A percentile compares a stretch with the other conserved stretches of the same genome.
These are phyloP conservation scores for Lepetodrilus schrolli DNA, from an alignment of 2,888 invertebrate genomes.

Conservation along the genomic window DNA sequence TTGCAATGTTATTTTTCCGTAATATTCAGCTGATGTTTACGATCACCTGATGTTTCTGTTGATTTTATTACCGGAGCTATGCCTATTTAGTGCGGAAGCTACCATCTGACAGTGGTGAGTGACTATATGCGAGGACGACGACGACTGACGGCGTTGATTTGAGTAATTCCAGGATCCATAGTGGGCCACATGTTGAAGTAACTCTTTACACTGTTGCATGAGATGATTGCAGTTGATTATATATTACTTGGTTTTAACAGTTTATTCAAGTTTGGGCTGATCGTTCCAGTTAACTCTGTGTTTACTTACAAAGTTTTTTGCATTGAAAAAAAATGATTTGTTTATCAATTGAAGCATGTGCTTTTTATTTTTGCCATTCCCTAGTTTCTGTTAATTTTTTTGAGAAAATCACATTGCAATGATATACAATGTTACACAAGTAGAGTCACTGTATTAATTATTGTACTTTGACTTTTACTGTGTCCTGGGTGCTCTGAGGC, in stretches of 20 bases:
- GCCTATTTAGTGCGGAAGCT: not conserved
- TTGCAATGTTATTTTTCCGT: conserved; percentile 63
- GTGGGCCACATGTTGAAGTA: conserved; percentile 31
- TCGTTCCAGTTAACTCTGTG: conserved; percentile 37
- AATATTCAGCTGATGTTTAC: conserved; percentile 36
- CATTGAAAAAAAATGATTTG: conserved; percentile 30
- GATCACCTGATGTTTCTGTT: conserved; percentile 32
- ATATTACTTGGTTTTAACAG: conserved; percentile 38
- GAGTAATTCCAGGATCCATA: conserved; percentile 37
- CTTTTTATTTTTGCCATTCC: conserved; percentile 56
- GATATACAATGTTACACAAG: conserved; percentile 45
- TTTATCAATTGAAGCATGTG: conserved; percentile 38
- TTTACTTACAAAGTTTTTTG: conserved; percentile 34
- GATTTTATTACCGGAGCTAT: conserved; percentile 29
- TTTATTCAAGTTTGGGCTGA: conserved; percentile 37
- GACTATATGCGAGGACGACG: conserved; percentile 32
- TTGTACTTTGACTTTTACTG: conserved; percentile 46
- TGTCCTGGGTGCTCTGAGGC: conserved; percentile 13
- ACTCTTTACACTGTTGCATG: conserved; percentile 39
- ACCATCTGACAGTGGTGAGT: conserved; percentile 2
- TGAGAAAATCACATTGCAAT: conserved; percentile 38
- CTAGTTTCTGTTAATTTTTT: conserved; percentile 43
- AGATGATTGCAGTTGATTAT: conserved; percentile 34
- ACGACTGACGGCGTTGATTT: no score
- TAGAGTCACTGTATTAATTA: conserved; percentile 46